Evolutionary conservation across 92 coral and sea anemone genomes (phyloP).

Genomic region (Chrysogorgia sp.): DNA sequence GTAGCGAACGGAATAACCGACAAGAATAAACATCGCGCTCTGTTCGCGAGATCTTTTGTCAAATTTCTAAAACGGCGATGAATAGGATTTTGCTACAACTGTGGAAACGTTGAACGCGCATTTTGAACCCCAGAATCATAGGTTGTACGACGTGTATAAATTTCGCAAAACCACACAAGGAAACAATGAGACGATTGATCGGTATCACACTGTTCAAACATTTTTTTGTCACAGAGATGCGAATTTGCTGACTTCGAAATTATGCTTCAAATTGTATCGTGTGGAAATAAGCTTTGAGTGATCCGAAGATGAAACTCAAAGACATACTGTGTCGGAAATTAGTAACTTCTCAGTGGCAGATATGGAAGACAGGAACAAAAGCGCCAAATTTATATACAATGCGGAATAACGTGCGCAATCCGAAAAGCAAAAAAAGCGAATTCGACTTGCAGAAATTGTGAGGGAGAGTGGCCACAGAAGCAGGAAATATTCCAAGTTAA

Average conservation of each 20-base stretch:
- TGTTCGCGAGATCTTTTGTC: conserved; percentile 15
- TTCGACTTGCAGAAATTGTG: neutral
- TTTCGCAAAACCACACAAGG: too few relatives aligned
- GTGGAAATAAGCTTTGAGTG: neutral
- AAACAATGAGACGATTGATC: too few relatives aligned
- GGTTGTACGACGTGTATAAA: neutral
- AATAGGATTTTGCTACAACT: neutral
- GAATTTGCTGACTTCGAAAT: neutral
- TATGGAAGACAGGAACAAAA: neutral
- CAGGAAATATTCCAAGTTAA: neutral
- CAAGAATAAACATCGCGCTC: neutral
- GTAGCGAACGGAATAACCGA: neutral
- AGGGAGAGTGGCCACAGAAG: conserved; percentile 1
- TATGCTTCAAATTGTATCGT: neutral
- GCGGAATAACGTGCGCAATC: neutral
- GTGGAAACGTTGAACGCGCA: neutral
- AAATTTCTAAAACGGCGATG: neutral
- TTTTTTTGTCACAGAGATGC: neutral
- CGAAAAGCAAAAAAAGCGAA: neutral
- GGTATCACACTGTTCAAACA: neutral
- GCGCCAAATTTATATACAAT: neutral
- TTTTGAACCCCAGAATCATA: neutral
- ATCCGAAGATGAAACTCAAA: conserved; percentile 7
- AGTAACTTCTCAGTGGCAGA: neutral
- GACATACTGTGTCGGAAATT: neutral